A percentile compares a stretch with the other conserved stretches of the same genome.
Evolutionary conservation across 2,888 invertebrate genomes (phyloP).

Genomic region (Tachina grossa): DNA sequence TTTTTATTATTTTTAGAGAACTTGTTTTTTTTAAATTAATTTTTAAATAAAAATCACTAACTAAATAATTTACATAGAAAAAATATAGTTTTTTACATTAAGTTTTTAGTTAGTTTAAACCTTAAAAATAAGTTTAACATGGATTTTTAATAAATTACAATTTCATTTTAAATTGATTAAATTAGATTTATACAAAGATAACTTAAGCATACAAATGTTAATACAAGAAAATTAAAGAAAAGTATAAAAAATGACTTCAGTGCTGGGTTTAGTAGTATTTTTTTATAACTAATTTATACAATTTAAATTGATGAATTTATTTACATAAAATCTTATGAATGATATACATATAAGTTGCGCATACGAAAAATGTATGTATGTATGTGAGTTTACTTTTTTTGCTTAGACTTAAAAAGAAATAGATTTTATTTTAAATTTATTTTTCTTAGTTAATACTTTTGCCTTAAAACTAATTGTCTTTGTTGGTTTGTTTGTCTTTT

Average conservation of each 20-base stretch:
- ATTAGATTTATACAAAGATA: conserved; percentile 7
- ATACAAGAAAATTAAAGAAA: not conserved
- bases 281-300: conserved; percentile 52
- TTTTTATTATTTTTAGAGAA: conserved; percentile 38
- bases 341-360: conserved; percentile 16
- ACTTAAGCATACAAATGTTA: conserved; percentile 10
- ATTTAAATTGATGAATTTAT: conserved; percentile 23
- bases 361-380: conserved; percentile 66
- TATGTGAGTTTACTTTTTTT: not conserved
- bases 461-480: conserved; percentile 63
- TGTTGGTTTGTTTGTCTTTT: conserved; percentile 67
- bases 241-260: conserved; percentile 62
- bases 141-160: conserved; percentile 45
- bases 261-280: conserved; percentile 45
- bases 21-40: conserved; percentile 18
- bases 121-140: conserved; percentile 57
- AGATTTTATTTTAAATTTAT: not conserved
- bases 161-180: not conserved
- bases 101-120: conserved; percentile 25
- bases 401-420: not conserved
- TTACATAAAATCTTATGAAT: conserved; percentile 27
- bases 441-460: conserved; percentile 5
- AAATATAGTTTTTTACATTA: conserved; percentile 39
- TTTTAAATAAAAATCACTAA: conserved; percentile 60
- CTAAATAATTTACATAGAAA: conserved; percentile 63